Evolutionary conservation across 1,140 invertebrate genomes (phyloP), one percentile per base, ranked within the genome.

Genomic region (Mya arenaria): DNA sequence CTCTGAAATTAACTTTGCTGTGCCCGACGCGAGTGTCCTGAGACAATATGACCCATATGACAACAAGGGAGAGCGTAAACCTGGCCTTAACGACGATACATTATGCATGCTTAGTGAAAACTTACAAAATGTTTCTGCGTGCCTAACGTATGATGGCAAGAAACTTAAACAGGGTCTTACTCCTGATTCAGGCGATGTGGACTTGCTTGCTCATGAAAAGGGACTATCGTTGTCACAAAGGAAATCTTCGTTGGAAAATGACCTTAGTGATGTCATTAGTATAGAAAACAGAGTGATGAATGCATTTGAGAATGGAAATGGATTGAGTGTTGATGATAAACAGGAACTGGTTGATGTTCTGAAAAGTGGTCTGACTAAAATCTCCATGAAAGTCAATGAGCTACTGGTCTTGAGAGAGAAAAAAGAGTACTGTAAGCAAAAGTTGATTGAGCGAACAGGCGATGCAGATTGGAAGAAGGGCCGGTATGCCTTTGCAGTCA

Each of bases 401-500:
- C n/a, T n/a, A n/a, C n/a, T n/a, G n/a, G n/a, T n/a, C n/a, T n/a
- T n/a, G n/a, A 19, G 60, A 34, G 17, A 25, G 30, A 65, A 81
- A 84, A 82, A 85, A 68, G 69, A 82, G 17, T 85, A 84, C 44
- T 74, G 71, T 44, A 77, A 81, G 28, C 23, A 28, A 37, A 84
- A 84, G 36, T 28, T 84, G 25, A 81, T 84, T 23, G 78, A 81
- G 65, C 32, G 69, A 71, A 34, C 69, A 5, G 83, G 83, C 34
- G 62, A 52, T 0, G 44, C 37, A 32, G 65, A 81, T 30, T 81
- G 77, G 77, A 65, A 65, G 37, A 81, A 71, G n/a, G 72, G 83
- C 28, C 69, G 71, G 52, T 81, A 63, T 69, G 78, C 77, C 0
- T 84, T 77, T 39, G 77, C 63, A 8, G 65, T 84, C 5, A 82